Base-by-base conservation (phyloP, 1,140 invertebrate genomes). In the Calephelis virginiensis region DNA sequence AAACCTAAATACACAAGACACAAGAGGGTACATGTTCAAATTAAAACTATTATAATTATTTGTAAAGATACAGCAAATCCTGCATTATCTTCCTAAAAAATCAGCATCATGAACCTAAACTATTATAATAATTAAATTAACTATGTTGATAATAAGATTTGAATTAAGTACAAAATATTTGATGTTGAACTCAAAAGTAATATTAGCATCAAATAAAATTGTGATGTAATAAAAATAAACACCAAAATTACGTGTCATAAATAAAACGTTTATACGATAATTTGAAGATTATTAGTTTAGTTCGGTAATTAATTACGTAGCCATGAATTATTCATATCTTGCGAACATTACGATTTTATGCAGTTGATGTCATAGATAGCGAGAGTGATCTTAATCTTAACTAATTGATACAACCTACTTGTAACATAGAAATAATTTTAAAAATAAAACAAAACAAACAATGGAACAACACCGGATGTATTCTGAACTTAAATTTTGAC, bases 361-460 rank as follows among this genome's bases (percentile, higher is more conserved):
- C 69, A 63, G 70, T 48, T 80, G 74, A 77, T 80, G 74, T 76
- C 73, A 73, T 72, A 76, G 78, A 83, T 78, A 83, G 79, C 70
- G 73, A 77, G 71, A 76, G 70, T 70, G 70, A 67, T 70, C 38
- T 64, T 59, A 59, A 59, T 59, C 28, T 59, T 59, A 59, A 59
- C 37, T 59, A 59, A 59, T 59, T 59, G 37, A 37, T 6, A 56
- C 28, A 37, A 17, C n/a, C 6, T 59, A 12, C 9, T 59, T 12
- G 28, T 7, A 8, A 64, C 9, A 13, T 6, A 37, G 8, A 7
- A 37, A 11, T n/a, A 13, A n/a, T 6, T 10, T 38, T 11, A 37
- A 10, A 8, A 6, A 56, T 28, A 4, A 6, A n/a, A 59, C 1
- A 59, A 38, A 38, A 11, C 28, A 28, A 28, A 4, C 11, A 12